phyloP scores from a whole-genome alignment of 2,797 vertebrate genomes.

The Danio albolineatus region DNA sequence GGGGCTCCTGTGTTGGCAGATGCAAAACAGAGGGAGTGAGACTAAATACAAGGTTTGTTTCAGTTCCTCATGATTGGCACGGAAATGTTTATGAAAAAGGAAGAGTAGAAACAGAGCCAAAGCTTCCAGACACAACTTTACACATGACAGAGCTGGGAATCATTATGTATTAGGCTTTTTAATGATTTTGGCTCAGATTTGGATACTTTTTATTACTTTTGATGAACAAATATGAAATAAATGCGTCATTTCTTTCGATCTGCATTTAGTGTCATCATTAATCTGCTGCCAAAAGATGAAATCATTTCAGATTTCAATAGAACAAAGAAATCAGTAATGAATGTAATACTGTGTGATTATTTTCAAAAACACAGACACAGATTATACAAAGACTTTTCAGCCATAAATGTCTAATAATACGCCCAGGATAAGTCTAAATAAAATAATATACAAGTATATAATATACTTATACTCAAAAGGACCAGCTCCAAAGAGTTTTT shows the following conservation, averaged over 20 bases:
- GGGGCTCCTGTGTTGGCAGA: slow-evolving; percentile 60
- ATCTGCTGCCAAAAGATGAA: neutral
- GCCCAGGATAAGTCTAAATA: too few species aligned
- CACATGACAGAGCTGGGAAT: neutral
- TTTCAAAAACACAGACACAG: neutral
- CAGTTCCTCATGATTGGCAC: slow-evolving; percentile 25
- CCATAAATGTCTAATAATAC: too few species aligned
- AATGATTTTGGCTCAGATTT: neutral
- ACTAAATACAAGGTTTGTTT: slow-evolving; percentile 68
- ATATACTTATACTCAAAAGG: too few species aligned
- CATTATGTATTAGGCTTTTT: too few species aligned
- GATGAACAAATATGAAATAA: neutral
- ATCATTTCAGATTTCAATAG: neutral
- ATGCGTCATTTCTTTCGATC: neutral
- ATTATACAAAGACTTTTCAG: too few species aligned
- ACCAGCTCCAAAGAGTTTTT: too few species aligned
- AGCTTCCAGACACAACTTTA: neutral
- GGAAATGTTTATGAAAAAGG: neutral
- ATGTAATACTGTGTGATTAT: neutral
- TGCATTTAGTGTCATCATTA: neutral
- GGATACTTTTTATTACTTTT: neutral
- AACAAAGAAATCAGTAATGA: neutral
- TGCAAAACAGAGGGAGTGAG: slow-evolving; percentile 62
- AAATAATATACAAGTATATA: too few species aligned
- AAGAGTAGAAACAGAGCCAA: neutral